Conservation (phyloP, 2,888 invertebrate genomes). For the Frankliniella intonsa region DNA sequence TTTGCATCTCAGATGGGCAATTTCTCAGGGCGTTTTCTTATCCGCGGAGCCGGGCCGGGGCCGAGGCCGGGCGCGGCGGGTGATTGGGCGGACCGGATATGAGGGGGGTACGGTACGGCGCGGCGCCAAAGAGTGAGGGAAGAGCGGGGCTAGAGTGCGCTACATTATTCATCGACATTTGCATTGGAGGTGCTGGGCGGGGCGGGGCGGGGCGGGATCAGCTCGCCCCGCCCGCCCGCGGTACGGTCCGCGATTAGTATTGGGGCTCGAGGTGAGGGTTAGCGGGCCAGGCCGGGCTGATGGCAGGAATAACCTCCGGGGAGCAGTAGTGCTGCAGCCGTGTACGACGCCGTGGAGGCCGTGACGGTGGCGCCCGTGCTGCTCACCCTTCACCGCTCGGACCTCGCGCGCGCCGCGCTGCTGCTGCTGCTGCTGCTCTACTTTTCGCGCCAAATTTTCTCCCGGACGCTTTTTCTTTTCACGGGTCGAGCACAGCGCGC, state of each 20-base stretch:
- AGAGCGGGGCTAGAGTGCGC: not conserved
- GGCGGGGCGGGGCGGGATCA: not conserved
- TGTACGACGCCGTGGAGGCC: no score
- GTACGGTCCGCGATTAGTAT: not conserved
- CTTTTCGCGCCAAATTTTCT: no score
- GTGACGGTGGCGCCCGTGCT: no score
- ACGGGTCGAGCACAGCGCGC: not conserved
- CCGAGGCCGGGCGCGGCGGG: not conserved
- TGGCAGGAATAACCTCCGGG: not conserved
- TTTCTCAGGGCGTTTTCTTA: no score
- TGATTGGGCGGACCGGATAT: conserved; percentile 10
- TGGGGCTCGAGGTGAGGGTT: not conserved
- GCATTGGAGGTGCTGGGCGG: not conserved
- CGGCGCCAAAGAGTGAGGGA: not conserved
- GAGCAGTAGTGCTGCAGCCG: not conserved
- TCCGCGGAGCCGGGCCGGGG: not conserved
- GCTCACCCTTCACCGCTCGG: no score
- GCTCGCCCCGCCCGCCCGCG: not conserved
- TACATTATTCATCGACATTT: conserved; percentile 20
- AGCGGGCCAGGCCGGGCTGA: no score
- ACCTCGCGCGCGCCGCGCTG: no score
- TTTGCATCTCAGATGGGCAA: no score
- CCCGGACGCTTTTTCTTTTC: not conserved
- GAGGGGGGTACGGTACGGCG: not conserved
- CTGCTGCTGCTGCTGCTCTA: no score